Evolutionary conservation across 2,797 vertebrate genomes (phyloP), one percentile per base, ranked within the genome.

Genomic region (Xyrichtys novacula): DNA sequence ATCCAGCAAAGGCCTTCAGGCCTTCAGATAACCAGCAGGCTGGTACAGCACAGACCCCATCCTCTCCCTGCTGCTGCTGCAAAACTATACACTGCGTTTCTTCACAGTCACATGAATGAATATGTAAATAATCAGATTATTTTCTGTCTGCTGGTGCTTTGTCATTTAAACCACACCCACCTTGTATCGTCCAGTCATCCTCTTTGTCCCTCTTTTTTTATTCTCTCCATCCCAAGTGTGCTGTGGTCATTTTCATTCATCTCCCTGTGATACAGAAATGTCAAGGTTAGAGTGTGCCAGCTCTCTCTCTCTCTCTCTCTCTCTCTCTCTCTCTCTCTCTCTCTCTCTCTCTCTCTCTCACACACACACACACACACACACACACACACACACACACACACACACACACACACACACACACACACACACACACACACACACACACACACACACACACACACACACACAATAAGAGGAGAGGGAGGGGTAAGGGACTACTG

Each of bases 201-300:
- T 6, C 0, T 42, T 53, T 15, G 22, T 46, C 22, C 62, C 42
- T 19, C 62, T 31, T 48, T 29, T 43, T 29, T 17, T 38, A 14
- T 54, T 40, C 44, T 26, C 22, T 38, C 34, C 55, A 22, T 63
- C 75, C 71, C 55, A 39, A 65, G 63, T 84, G 82, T 62, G 78
- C 81, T 88, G 85, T 85, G 85, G 85, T 80, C 77, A 85, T 87
- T 90, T 91, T 85, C 82, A 88, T 88, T 88, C 83, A 89, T 86
- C 65, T 42, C 49, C 69, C 71, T 59, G 71, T 79, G 76, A 88
- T 77, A 80, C 80, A 85, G 77, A 91, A 88, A 88, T 80, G 84
- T 88, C 66, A 86, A 90, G 85, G 89, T 88, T 89, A 90, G 86
- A 90, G 85, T 85, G 78, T 89, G 87, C 85, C 81, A 80, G 52